Evolutionary conservation across 2,888 invertebrate species (phyloP).

Genomic region (Caenorhabditis afra): DNA sequence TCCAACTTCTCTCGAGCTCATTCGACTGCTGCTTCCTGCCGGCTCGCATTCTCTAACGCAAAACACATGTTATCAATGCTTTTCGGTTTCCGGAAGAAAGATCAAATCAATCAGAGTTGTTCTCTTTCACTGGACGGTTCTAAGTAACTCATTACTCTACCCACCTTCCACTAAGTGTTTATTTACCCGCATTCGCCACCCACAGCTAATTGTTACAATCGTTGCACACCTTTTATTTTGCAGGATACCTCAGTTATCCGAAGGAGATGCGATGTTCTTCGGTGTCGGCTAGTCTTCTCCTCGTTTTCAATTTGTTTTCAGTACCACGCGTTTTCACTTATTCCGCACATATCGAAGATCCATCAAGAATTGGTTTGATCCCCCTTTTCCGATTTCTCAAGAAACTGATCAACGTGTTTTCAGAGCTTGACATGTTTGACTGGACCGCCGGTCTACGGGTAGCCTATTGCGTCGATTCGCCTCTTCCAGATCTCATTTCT

Average conservation of each 20-base stretch:
- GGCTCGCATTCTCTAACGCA: conserved; percentile 22
- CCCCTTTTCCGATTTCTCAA: not conserved
- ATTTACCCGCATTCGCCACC: conserved; percentile 34
- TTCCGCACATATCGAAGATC: conserved; percentile 61
- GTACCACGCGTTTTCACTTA: conserved; percentile 49
- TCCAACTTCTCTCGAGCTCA: conserved; percentile 12
- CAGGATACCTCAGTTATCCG: conserved; percentile 32
- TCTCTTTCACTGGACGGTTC: conserved; percentile 2
- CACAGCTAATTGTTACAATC: conserved; percentile 38
- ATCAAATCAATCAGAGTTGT: conserved; percentile 20
- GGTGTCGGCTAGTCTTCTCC: conserved; percentile 36
- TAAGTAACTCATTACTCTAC: conserved; percentile 10
- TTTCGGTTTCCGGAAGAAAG: conserved; percentile 30
- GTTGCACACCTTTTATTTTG: conserved; percentile 35
- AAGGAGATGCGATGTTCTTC: conserved; percentile 55
- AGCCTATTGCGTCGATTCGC: conserved; percentile 74
- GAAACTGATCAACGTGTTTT: conserved; percentile 1
- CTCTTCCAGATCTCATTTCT: conserved; percentile 72
- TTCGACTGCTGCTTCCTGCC: not conserved
- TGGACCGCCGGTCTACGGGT: conserved; percentile 75
- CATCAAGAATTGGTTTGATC: conserved; percentile 54
- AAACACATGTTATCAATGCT: conserved; percentile 55
- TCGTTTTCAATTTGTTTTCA: conserved; percentile 21
- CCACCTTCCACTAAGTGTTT: conserved; percentile 19
- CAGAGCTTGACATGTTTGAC: conserved; percentile 77